These are phyloP conservation scores for Eriosoma lanigerum DNA, from an alignment of 1,140 invertebrate species.

Conservation along the genomic window DNA sequence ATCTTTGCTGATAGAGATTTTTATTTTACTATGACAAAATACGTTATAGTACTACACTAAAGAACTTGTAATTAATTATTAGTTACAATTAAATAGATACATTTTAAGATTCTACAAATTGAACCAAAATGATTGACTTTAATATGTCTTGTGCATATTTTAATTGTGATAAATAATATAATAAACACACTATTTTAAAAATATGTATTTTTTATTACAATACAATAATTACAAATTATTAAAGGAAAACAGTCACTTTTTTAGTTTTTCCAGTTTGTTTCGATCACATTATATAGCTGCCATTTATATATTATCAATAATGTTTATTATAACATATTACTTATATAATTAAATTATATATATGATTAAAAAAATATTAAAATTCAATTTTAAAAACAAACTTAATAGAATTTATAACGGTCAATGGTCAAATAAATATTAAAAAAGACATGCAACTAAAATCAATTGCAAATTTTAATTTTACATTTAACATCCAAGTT, in stretches of 20 bases:
- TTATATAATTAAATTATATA: not conserved
- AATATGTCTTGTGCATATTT: too few species aligned
- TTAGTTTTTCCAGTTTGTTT: not conserved
- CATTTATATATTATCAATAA: conserved; percentile 14
- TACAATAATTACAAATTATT: not conserved
- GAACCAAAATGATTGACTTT: too few species aligned
- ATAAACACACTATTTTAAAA: not conserved
- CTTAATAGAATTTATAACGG: not conserved
- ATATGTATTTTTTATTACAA: not conserved
- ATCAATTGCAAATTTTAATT: not conserved
- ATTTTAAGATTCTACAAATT: too few species aligned
- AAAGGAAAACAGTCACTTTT: not conserved
- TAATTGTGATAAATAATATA: not conserved
- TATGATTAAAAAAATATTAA: not conserved
- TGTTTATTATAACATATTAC: not conserved
- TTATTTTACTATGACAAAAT: too few species aligned
- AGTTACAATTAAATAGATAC: too few species aligned
- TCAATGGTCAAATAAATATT: too few species aligned
- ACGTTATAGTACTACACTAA: too few species aligned
- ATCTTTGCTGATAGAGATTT: too few species aligned
- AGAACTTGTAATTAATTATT: too few species aligned
- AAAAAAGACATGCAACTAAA: too few species aligned
- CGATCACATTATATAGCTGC: not conserved
- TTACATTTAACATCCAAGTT: not conserved
- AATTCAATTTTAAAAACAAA: not conserved